phyloP scores from a whole-genome alignment of 2,113 vertebrate species.

The Pagrus major region DNA sequence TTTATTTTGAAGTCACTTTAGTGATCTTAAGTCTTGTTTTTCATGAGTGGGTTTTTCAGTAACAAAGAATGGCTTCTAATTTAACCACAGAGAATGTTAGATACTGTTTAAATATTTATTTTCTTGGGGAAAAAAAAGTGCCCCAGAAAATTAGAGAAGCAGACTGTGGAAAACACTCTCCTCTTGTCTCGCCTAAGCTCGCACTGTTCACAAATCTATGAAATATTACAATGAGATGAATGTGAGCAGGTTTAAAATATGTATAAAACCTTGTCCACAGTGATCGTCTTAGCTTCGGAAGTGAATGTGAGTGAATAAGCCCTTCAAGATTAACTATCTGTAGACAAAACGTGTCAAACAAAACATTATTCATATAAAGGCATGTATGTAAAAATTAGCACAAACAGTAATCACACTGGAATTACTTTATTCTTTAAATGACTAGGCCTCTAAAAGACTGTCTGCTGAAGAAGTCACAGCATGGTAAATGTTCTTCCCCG shows the following conservation, averaged over 20 bases:
- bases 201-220: neutral
- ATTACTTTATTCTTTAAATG: slow-evolving; percentile 30
- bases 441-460: slow-evolving; percentile 36
- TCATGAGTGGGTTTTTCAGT: neutral
- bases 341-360: slow-evolving; percentile 16
- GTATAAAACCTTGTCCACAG: neutral
- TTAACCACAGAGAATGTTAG: neutral
- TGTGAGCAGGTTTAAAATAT: slow-evolving; percentile 1
- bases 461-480: slow-evolving; percentile 54
- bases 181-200: neutral
- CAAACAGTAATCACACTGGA: slow-evolving; percentile 3
- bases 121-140: neutral
- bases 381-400: neutral
- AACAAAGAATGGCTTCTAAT: neutral
- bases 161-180: neutral
- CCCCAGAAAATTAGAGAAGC: neutral
- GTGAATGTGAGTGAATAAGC: neutral
- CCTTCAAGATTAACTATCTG: slow-evolving; percentile 6
- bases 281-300: neutral
- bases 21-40: no score
- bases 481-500: slow-evolving; percentile 55
- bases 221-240: neutral
- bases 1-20: neutral
- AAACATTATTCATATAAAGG: slow-evolving; percentile 9
- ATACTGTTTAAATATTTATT: slow-evolving; percentile 24